Percentiles rank a stretch among this genome's conserved stretches.
These are phyloP conservation scores for Psophia crepitans DNA, from an alignment of 2,113 vertebrate genomes.

Conservation along the genomic window DNA sequence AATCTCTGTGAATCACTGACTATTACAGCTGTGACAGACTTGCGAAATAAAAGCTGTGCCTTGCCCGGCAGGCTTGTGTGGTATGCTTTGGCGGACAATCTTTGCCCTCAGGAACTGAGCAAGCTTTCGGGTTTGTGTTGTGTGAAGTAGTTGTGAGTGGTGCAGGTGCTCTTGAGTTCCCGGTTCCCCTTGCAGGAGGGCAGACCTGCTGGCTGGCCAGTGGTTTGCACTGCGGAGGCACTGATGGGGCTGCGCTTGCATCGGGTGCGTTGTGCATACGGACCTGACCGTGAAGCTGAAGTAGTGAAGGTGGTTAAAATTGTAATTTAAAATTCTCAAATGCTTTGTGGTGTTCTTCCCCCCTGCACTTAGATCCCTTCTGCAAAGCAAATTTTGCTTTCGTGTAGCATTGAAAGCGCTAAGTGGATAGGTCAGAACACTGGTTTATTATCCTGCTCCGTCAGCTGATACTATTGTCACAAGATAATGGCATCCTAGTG, in stretches of 20 bases:
- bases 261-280: fast-evolving
- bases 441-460: neutral
- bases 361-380: neutral
- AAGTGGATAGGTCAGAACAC: neutral
- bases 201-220: neutral
- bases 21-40: neutral
- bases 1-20: neutral
- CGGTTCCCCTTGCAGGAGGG: neutral
- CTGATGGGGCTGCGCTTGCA: neutral
- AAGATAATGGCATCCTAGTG: neutral
- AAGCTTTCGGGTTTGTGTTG: neutral
- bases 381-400: neutral
- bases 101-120: neutral
- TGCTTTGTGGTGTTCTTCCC: neutral
- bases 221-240: fast-evolving
- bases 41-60: neutral
- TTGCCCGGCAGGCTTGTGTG: neutral
- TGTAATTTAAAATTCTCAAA: neutral
- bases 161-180: neutral
- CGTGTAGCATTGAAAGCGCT: neutral
- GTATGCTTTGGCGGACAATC: fast-evolving
- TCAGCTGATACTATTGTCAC: neutral
- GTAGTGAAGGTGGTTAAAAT: neutral
- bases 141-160: neutral
- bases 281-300: neutral